Evolutionary conservation across 2,113 vertebrate species (phyloP).

Genomic region (Ctenodactylus gundi): DNA sequence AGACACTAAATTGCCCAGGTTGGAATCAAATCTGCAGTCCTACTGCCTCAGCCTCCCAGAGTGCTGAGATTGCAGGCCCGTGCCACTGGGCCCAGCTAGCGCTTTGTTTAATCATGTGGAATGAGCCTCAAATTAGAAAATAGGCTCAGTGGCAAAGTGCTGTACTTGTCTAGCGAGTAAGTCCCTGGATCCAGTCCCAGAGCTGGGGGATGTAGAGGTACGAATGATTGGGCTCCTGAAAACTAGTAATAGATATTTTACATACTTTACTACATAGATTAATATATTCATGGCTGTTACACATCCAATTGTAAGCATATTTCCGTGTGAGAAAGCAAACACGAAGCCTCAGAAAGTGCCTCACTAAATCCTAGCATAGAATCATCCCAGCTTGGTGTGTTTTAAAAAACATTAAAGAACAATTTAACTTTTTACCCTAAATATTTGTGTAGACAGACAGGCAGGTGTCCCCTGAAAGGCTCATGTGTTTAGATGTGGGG

Average conservation of each 20-base stretch:
- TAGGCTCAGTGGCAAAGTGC: too few species aligned
- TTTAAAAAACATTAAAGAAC: neutral
- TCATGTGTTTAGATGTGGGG: too few species aligned
- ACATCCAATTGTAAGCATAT: neutral
- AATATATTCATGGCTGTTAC: neutral
- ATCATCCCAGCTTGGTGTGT: neutral
- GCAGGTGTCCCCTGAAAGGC: too few species aligned
- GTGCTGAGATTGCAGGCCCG: too few species aligned
- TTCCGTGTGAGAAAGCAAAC: neutral
- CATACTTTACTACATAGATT: neutral
- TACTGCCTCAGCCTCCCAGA: too few species aligned
- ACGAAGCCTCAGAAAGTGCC: neutral
- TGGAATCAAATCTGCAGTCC: too few species aligned
- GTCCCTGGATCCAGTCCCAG: too few species aligned
- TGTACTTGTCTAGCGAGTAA: too few species aligned
- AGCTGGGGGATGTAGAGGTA: too few species aligned
- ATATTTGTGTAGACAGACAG: neutral
- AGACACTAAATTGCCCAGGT: too few species aligned
- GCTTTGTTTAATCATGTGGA: neutral
- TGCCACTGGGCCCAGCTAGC: too few species aligned
- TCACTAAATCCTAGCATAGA: neutral
- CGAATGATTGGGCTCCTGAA: neutral
- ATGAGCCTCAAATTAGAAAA: neutral
- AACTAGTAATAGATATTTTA: conserved; percentile 4
- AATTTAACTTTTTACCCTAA: neutral